phyloP scores from a whole-genome alignment of 2,797 vertebrate genomes.

The Rhynchotus rufescens region DNA sequence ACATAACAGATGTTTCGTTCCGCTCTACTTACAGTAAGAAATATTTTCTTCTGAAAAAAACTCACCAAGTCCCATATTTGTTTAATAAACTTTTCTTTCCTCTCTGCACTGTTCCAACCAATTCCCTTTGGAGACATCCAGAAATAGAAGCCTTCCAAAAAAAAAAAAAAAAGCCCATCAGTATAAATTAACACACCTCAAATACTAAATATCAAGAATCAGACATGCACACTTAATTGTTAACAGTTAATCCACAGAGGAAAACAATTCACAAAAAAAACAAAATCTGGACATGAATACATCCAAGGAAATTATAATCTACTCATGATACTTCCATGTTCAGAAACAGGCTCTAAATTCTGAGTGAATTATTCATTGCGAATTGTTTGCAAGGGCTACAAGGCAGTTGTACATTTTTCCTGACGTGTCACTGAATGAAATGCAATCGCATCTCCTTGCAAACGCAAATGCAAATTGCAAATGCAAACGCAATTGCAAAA shows the following conservation, averaged over 20 bases:
- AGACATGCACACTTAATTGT: neutral
- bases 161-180: neutral
- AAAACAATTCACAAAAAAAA: neutral
- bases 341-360: neutral
- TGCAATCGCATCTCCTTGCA: neutral
- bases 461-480: neutral
- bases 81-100: neutral
- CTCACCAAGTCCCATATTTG: neutral
- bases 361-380: neutral
- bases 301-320: neutral
- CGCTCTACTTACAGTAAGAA: neutral
- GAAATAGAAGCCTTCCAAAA: neutral
- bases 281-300: neutral
- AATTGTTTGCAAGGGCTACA: neutral
- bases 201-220: neutral
- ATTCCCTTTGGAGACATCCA: neutral
- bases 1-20: neutral
- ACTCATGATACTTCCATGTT: neutral
- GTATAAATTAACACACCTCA: neutral
- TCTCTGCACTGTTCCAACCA: neutral
- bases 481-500: neutral
- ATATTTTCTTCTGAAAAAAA: neutral
- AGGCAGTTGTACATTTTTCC: neutral
- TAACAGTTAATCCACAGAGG: constrained; percentile 9
- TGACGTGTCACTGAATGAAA: neutral